Evolutionary conservation across 1,140 invertebrate genomes (phyloP).

Genomic region (Hestina assimilis): DNA sequence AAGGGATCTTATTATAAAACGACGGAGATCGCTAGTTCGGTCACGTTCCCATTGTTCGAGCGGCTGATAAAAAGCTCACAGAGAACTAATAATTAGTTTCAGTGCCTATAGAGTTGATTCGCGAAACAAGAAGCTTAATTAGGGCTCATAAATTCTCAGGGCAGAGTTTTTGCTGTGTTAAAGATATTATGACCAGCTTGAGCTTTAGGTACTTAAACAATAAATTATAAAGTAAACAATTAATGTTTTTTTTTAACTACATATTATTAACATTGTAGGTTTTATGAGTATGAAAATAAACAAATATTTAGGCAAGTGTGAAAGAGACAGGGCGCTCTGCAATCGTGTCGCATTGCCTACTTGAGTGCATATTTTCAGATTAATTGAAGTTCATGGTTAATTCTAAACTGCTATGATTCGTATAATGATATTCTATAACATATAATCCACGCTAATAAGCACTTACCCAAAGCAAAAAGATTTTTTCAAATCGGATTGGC

Average conservation of each 20-base stretch:
- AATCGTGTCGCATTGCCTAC: too few relatives aligned
- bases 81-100: slow-evolving; percentile 70
- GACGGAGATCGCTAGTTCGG: slow-evolving; percentile 57
- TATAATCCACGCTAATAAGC: too few relatives aligned
- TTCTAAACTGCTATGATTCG: too few relatives aligned
- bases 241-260: neutral
- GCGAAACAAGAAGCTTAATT: slow-evolving; percentile 72
- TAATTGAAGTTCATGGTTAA: too few relatives aligned
- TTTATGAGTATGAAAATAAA: too few relatives aligned
- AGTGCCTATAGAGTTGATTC: slow-evolving; percentile 48
- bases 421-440: too few relatives aligned
- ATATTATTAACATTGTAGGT: neutral
- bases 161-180: slow-evolving; percentile 13
- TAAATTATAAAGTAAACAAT: neutral
- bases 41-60: slow-evolving; percentile 74
- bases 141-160: slow-evolving; percentile 55
- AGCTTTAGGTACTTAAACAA: slow-evolving; percentile 4
- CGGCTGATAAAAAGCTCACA: slow-evolving; percentile 70
- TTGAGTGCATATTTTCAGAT: too few relatives aligned
- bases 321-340: too few relatives aligned
- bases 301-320: too few relatives aligned
- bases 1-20: slow-evolving; percentile 39
- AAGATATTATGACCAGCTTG: slow-evolving; percentile 4
- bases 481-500: too few relatives aligned
- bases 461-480: too few relatives aligned